These are phyloP conservation scores for Triops longicaudatus DNA, from an alignment of 1,140 invertebrate genomes.

Conservation along the genomic window DNA sequence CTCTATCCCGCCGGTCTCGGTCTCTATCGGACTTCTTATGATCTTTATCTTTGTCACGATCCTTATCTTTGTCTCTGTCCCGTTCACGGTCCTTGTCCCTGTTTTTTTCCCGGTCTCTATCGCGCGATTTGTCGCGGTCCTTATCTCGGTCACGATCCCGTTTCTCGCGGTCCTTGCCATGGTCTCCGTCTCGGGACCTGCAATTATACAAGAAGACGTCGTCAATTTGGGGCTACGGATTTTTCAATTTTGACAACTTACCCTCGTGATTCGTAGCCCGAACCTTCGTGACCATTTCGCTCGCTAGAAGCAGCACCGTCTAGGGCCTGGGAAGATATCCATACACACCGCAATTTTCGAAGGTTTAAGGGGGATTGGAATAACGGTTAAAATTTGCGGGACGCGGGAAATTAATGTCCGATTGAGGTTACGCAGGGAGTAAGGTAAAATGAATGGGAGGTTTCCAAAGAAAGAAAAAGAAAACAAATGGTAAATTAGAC, in stretches of 20 bases:
- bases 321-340: conserved; percentile 13
- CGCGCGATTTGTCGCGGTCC: conserved; percentile 34
- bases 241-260: not conserved
- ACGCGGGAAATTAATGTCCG: not conserved
- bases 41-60: conserved; percentile 39
- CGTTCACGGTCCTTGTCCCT: conserved; percentile 34
- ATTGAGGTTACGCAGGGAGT: not conserved
- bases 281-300: not conserved
- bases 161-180: conserved; percentile 36
- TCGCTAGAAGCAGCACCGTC: not conserved
- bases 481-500: conserved; percentile 12
- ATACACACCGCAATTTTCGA: conserved; percentile 5
- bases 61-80: conserved; percentile 33
- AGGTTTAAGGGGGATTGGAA: not conserved
- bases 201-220: not conserved
- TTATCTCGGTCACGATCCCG: conserved; percentile 27
- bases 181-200: conserved; percentile 31
- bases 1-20: conserved; percentile 36
- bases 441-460: not conserved
- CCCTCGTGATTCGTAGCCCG: not conserved
- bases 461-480: conserved; percentile 15
- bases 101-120: conserved; percentile 39
- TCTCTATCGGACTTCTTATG: conserved; percentile 37
- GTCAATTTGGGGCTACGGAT: not conserved
- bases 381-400: not conserved